A percentile compares a stretch with the other conserved stretches of the same genome.
Conservation (phyloP, 2,113 vertebrate genomes). For the Electrona antarctica region DNA sequence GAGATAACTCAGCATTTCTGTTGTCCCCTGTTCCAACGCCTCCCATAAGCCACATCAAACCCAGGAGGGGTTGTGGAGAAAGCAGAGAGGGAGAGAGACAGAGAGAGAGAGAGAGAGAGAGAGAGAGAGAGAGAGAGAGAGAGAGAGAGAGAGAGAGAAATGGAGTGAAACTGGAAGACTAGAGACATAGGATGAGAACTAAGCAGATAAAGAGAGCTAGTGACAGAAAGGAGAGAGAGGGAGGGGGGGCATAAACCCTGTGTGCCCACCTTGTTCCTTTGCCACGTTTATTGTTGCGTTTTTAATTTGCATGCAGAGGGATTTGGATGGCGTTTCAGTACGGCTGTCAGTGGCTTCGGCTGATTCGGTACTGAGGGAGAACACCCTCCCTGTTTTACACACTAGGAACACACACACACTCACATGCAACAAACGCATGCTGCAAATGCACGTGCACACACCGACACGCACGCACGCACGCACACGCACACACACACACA, state of each 20-base stretch:
- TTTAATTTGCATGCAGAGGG: conserved; percentile 81
- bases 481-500: not conserved
- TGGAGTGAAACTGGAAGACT: conserved; percentile 14
- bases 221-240: conserved; percentile 16
- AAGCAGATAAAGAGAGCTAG: not conserved
- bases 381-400: conserved; percentile 34
- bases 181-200: conserved; percentile 6
- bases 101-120: conserved; percentile 28
- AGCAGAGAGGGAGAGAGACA: not conserved
- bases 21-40: conserved; percentile 73
- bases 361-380: conserved; percentile 69
- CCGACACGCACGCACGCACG: no score
- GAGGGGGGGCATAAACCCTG: conserved; percentile 64
- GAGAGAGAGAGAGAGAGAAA: conserved; percentile 28
- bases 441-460: no score
- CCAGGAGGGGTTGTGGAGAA: conserved; percentile 35
- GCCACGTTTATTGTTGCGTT: conserved; percentile 81
- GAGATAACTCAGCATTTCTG: conserved; percentile 85
- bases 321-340: conserved; percentile 75
- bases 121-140: conserved; percentile 21
- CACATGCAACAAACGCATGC: conserved; percentile 17
- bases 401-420: conserved; percentile 25
- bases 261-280: conserved; percentile 81
- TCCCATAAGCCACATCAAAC: conserved; percentile 81
- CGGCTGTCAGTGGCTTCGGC: conserved; percentile 78